Evolutionary conservation across 2,113 vertebrate species (phyloP), one percentile per base, ranked within the genome.

Genomic region (Bettongia penicillata): DNA sequence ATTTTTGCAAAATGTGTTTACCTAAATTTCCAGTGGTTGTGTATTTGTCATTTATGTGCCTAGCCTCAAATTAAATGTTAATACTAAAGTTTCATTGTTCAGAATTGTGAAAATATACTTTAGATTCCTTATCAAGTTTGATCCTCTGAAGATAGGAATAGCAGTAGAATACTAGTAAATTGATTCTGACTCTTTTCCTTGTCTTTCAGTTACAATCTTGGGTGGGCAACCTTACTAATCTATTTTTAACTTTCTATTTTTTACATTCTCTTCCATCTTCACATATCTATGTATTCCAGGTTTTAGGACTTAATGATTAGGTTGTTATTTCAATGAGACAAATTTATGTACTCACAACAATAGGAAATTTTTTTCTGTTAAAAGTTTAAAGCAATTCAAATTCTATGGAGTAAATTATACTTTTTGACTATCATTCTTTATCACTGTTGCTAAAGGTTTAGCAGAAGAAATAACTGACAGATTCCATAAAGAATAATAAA

Each of bases 111-210:
- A 91, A 61, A 91, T 94, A 95, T 92, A 61, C 47, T 94, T 84
- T 26, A 94, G 93, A 95, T 51, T 89, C 37, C 90, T 93, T 90
- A 91, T 61, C 77, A 89, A 53, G n/a, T 93, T 25, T 49, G 91
- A 97, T 92, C 48, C 53, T 94, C 95, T 91, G 55, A 93, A 94
- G 96, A 95, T 24, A 94, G 92, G 84, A 95, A 94, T 14, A 93
- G 90, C 55, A 93, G 93, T 94, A 93, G n/a, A 51, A 51, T 91
- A 53, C 92, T 89, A 52, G 55, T 91, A 96, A 96, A 37, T 95
- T 95, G 92, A 16, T 94, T 96, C 51, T 31, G 55, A 93, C 22
- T 49, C 51, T 51, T 93, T 93, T 93, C 90, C 53, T 94, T 93
- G 90, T 89, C 53, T 47, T 90, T 95, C 57, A 53, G 0, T 95